Percentiles rank a stretch among this genome's conserved stretches.
phyloP scores from a whole-genome alignment of 2,797 vertebrate genomes.

The Sebastes iracundus region DNA sequence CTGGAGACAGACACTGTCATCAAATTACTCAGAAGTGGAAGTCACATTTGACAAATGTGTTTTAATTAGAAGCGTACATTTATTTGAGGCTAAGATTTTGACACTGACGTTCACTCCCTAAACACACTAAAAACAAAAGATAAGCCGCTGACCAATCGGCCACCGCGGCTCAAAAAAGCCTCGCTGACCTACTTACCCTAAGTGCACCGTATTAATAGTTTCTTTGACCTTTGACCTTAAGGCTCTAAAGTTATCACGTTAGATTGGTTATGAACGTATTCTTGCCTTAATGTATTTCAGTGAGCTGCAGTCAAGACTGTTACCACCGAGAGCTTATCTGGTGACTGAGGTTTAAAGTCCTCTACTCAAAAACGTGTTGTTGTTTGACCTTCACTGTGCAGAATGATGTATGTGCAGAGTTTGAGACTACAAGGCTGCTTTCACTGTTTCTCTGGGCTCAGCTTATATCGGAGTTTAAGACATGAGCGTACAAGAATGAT shows the following conservation, averaged over 20 bases:
- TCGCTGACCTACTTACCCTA: not conserved
- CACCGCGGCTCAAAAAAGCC: not conserved
- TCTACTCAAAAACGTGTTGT: not conserved
- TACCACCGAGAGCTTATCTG: not conserved
- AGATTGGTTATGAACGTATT: not conserved
- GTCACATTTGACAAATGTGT: constrained; percentile 20
- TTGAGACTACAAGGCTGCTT: not conserved
- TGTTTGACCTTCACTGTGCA: not conserved
- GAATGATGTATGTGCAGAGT: not conserved
- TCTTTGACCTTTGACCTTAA: constrained; percentile 6
- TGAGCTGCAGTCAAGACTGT: not conserved
- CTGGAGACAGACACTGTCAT: not conserved
- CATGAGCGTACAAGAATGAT: not conserved
- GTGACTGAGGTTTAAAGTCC: not conserved
- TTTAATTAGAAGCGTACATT: constrained; percentile 27
- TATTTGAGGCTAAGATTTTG: not conserved
- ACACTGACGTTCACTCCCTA: not conserved
- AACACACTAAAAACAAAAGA: constrained; percentile 26
- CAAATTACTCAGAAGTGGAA: not conserved
- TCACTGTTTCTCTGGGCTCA: not conserved
- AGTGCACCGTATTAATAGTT: not conserved
- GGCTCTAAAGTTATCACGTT: not conserved
- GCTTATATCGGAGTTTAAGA: not conserved
- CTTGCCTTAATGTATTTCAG: not conserved
- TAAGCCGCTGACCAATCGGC: constrained; percentile 2